Percentiles rank a stretch among this genome's conserved stretches.
Evolutionary conservation across 2,113 vertebrate species (phyloP).

Genomic region (Bungarus multicinctus): DNA sequence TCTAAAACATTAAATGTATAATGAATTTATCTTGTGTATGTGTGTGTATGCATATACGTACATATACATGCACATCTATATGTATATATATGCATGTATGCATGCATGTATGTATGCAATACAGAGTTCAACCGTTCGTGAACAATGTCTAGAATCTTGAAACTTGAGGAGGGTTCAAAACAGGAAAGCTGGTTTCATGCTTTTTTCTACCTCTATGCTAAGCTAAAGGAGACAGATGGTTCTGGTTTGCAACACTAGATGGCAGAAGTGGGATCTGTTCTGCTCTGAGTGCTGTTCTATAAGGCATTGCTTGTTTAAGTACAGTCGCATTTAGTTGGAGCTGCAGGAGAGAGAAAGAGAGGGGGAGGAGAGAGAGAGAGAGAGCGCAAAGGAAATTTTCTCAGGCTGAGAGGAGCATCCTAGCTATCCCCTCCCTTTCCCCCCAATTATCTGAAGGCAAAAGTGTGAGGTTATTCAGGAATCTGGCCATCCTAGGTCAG

Average conservation of each 20-base stretch:
- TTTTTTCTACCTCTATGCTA: slow-evolving; percentile 33
- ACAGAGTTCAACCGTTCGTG: fast-evolving
- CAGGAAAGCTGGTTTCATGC: not conserved
- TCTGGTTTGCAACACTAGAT: slow-evolving; percentile 71
- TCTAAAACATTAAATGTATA: not conserved
- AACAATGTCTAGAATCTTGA: slow-evolving; percentile 1
- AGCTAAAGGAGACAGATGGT: not conserved
- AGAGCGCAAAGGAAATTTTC: slow-evolving; percentile 63
- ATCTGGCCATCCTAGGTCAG: slow-evolving; percentile 58
- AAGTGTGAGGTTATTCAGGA: slow-evolving; percentile 56
- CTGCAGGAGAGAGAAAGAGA: slow-evolving; percentile 76
- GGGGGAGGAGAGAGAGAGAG: slow-evolving; percentile 55
- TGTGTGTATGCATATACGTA: not conserved
- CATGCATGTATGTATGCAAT: not conserved
- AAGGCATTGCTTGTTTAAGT: slow-evolving; percentile 83
- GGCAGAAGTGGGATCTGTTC: slow-evolving; percentile 75
- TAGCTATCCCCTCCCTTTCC: slow-evolving; percentile 46
- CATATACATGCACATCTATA: too few species aligned
- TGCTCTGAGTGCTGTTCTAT: slow-evolving; percentile 71
- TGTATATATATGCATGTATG: not conserved
- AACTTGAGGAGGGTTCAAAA: not conserved
- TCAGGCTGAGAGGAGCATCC: slow-evolving; percentile 60
- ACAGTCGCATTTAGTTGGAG: slow-evolving; percentile 84
- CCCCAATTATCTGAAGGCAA: slow-evolving; percentile 46
- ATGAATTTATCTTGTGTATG: not conserved